Evolutionary conservation across 2,888 invertebrate genomes (phyloP).

Genomic region (Ophraella communa): DNA sequence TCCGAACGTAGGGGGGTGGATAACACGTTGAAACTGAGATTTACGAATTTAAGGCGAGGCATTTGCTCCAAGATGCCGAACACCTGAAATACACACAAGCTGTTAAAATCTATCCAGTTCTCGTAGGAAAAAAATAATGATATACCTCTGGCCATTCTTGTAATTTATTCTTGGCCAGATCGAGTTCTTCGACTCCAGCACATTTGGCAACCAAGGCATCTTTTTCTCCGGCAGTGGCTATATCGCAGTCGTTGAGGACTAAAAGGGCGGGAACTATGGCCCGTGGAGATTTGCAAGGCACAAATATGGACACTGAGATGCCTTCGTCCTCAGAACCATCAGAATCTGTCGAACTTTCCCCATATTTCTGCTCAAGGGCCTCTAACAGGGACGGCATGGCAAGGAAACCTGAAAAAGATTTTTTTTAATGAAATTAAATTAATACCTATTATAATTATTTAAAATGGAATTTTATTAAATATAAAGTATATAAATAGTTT

Average conservation of each 20-base stretch:
- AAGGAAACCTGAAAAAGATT: conserved; percentile 37
- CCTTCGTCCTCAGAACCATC: conserved; percentile 68
- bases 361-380: conserved; percentile 88
- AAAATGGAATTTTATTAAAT: too few species aligned
- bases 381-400: conserved; percentile 88
- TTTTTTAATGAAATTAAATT: too few species aligned
- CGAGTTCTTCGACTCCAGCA: conserved; percentile 90
- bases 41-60: conserved; percentile 88
- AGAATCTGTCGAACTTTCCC: conserved; percentile 64
- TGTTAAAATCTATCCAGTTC: neutral
- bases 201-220: conserved; percentile 82
- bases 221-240: conserved; percentile 86
- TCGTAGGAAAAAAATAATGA: neutral
- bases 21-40: conserved; percentile 88
- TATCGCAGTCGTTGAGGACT: conserved; percentile 90
- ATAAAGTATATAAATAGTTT: too few species aligned
- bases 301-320: conserved; percentile 83
- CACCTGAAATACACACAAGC: conserved; percentile 63
- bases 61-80: conserved; percentile 86
- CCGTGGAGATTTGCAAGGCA: conserved; percentile 82
- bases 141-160: conserved; percentile 86
- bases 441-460: too few species aligned
- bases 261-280: conserved; percentile 80
- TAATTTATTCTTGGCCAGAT: conserved; percentile 91
- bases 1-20: conserved; percentile 70